Evolutionary conservation across 1,140 invertebrate species (phyloP).

Genomic region (Pseudobourletiella spinata): DNA sequence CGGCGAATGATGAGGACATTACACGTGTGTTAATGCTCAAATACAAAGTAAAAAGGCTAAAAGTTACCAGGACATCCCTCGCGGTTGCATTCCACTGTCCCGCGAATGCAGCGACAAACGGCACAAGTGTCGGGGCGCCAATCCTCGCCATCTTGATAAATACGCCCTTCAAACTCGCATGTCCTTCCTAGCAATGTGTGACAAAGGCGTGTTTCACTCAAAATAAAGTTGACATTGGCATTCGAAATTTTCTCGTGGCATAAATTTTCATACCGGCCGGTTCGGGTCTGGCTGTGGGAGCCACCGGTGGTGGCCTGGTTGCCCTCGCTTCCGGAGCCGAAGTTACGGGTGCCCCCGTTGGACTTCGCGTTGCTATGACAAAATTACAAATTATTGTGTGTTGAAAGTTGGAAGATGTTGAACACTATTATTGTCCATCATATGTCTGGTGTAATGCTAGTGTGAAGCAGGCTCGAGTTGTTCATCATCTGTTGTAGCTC

Average conservation of each 20-base stretch:
- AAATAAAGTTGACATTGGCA: background rate
- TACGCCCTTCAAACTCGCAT: slow-evolving; percentile 46
- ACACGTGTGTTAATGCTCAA: background rate
- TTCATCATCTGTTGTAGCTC: too few relatives aligned
- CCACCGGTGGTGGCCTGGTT: slow-evolving; percentile 13
- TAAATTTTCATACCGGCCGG: background rate
- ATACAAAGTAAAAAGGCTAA: too few relatives aligned
- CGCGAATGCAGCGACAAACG: slow-evolving; percentile 50
- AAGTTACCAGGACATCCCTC: slow-evolving; percentile 37
- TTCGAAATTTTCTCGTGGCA: background rate
- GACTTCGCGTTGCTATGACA: background rate
- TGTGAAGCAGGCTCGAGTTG: too few relatives aligned
- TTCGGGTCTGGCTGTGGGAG: background rate
- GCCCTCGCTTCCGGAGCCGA: background rate
- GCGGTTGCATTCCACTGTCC: slow-evolving; percentile 49
- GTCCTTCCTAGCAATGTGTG: slow-evolving; percentile 16
- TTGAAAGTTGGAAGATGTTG: too few relatives aligned
- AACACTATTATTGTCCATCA: too few relatives aligned
- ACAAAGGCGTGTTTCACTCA: background rate
- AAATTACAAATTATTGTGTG: too few relatives aligned
- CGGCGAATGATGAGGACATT: background rate
- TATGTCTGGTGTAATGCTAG: too few relatives aligned
- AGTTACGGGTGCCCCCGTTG: background rate
- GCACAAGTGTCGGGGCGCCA: slow-evolving; percentile 57
- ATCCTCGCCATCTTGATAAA: slow-evolving; percentile 51